These are phyloP conservation scores for Hozukius guyotensis DNA, from an alignment of 2,797 vertebrate genomes.

Conservation along the genomic window DNA sequence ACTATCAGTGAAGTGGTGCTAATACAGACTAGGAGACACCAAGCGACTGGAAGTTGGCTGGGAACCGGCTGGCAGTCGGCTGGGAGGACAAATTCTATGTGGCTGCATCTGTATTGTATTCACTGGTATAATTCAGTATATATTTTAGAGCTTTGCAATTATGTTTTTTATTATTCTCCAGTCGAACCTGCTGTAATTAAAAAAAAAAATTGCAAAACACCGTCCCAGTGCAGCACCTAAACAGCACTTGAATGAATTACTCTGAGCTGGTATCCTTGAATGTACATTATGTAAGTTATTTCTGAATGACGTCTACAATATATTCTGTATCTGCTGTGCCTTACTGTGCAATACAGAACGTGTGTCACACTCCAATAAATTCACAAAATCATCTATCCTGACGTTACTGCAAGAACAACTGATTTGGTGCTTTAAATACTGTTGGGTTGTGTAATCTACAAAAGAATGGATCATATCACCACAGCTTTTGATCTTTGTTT, in stretches of 20 bases:
- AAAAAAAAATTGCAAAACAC: background rate
- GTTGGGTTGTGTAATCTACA: background rate
- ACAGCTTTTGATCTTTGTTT: background rate
- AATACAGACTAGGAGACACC: background rate
- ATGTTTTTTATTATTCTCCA: background rate
- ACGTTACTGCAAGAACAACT: background rate
- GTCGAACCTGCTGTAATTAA: background rate
- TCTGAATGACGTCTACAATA: background rate
- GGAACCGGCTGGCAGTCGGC: too few species aligned
- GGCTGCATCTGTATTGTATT: background rate
- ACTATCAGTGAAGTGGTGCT: background rate
- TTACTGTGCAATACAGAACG: background rate
- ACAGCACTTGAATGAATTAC: background rate
- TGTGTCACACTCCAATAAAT: background rate
- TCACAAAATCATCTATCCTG: background rate
- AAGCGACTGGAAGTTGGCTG: too few species aligned
- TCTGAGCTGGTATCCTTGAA: background rate
- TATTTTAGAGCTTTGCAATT: background rate
- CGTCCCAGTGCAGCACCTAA: background rate
- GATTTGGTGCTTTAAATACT: background rate
- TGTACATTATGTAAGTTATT: background rate
- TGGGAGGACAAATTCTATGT: too few species aligned
- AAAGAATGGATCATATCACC: background rate
- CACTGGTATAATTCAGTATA: background rate
- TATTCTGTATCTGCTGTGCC: background rate